Evolutionary conservation across 2,888 invertebrate genomes (phyloP).

Genomic region (Nebria salina): DNA sequence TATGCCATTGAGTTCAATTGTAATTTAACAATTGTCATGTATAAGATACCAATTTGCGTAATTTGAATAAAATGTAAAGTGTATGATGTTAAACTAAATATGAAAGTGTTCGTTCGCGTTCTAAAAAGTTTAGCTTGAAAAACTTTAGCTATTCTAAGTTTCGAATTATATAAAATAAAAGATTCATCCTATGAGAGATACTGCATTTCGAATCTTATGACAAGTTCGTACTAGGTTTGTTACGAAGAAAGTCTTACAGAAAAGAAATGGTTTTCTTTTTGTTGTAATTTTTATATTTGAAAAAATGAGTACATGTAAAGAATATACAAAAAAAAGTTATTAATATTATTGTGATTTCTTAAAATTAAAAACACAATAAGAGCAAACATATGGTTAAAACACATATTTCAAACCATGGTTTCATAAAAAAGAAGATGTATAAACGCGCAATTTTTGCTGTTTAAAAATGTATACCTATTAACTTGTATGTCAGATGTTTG

Average conservation of each 20-base stretch:
- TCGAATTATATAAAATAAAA: background rate
- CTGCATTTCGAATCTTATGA: constrained; percentile 1
- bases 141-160: background rate
- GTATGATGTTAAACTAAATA: background rate
- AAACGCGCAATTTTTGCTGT: background rate
- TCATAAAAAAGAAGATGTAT: background rate
- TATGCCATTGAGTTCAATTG: background rate
- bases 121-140: background rate
- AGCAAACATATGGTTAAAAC: too few species aligned
- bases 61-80: background rate
- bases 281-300: background rate
- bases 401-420: background rate
- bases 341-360: background rate
- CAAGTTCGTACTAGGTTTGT: background rate
- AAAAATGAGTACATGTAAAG: background rate
- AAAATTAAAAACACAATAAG: background rate
- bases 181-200: background rate
- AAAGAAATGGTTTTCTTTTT: background rate
- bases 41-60: background rate
- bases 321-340: background rate
- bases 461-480: background rate
- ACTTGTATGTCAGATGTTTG: background rate
- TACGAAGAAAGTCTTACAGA: background rate
- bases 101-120: background rate
- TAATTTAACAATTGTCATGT: background rate